Base-by-base conservation (phyloP, 2,113 vertebrate species). In the Trachemys scripta region DNA sequence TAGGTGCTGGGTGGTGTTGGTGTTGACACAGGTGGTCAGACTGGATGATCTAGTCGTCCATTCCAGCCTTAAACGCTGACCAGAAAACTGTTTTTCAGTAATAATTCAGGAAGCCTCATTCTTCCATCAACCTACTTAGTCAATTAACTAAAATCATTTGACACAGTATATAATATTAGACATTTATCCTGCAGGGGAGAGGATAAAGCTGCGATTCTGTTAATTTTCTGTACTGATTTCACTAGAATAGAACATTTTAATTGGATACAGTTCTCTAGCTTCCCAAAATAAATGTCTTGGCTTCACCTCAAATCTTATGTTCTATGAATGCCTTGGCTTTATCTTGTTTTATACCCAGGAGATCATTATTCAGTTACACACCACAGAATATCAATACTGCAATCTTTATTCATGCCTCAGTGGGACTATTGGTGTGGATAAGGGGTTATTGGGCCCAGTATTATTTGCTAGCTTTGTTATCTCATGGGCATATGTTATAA, bases 131-230 rank as follows among this genome's bases (percentile, higher is more conserved):
- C 59, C 83, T 69, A 47, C 38, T 76, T 13, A 76, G 24, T 47
- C 42, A 69, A 84, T 65, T 84, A 65, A 69, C 85, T 62, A 59
- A 38, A 80, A 59, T 49, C 47, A 62, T 80, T 78, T 27, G 65
- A 54, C 13, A 59, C 5, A n/a, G 45, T 27, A 29, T 62, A 81
- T 53, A 50, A 49, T 88, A 51, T 80, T n/a, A 90, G 84, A 78
- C 80, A 92, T 86, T 49, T 79, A 90, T 92, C 90, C 83, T 92
- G 84, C 45, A n/a, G 56, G 22, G 85, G 87, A 80, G 17, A 82
- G 82, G 96, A 72, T 85, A 89, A 94, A 82, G 84, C 27, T 92
- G 65, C 35, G 76, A 85, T 81, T 84, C 89, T 91, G 85, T 12
- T 90, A 79, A 95, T 87, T 56, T 91, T 47, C 78, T 25, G 31